A percentile compares a stretch with the other conserved stretches of the same genome.
phyloP scores from a whole-genome alignment of 2,797 vertebrate genomes.

The Malacoraja senta region DNA sequence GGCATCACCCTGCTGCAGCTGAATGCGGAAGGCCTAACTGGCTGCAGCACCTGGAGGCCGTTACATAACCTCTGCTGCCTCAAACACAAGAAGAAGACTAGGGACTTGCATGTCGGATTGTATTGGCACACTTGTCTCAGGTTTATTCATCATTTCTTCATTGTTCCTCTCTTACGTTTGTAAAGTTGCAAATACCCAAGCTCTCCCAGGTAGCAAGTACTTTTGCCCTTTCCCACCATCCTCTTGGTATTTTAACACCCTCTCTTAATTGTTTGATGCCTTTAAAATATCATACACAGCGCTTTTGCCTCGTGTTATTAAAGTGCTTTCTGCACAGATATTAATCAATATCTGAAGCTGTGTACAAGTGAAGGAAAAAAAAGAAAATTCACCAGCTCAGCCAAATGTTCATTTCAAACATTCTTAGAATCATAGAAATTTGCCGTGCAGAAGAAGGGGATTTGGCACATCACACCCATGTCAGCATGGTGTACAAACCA shows the following conservation, averaged over 20 bases:
- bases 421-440: not conserved
- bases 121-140: not conserved
- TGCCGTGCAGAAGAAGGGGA: too few relatives aligned
- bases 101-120: not conserved
- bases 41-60: too few relatives aligned
- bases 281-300: not conserved
- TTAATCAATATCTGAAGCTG: not conserved
- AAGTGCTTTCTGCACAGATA: not conserved
- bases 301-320: not conserved
- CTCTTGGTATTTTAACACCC: not conserved
- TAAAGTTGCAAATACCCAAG: not conserved
- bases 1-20: too few relatives aligned
- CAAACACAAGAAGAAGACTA: too few relatives aligned
- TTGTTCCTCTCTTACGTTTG: not conserved
- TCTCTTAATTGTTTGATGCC: not conserved
- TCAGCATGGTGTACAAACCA: not conserved
- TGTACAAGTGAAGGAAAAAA: not conserved
- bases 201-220: not conserved
- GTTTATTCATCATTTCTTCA: not conserved
- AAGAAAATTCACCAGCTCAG: not conserved
- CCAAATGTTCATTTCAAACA: not conserved
- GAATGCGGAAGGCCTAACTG: too few relatives aligned
- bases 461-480: too few relatives aligned
- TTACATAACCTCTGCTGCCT: too few relatives aligned
- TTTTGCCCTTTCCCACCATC: not conserved